phyloP scores from a whole-genome alignment of 1,140 invertebrate species.

The Drosophila sturtevanti region DNA sequence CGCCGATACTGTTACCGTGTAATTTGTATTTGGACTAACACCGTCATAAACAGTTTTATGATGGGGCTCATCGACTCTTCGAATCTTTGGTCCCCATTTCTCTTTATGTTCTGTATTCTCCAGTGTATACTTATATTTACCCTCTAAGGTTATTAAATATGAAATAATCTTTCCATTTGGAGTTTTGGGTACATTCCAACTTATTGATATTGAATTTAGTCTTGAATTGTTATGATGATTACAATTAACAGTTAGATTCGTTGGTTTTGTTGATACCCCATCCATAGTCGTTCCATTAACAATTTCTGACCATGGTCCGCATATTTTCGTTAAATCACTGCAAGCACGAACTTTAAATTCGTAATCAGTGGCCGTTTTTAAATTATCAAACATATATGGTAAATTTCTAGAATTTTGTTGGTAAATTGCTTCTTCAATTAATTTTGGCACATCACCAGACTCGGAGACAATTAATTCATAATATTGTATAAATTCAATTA shows the following conservation, averaged over 20 bases:
- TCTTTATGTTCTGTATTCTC: conserved; percentile 84
- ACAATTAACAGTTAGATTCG: conserved; percentile 85
- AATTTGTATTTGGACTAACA: conserved; percentile 91
- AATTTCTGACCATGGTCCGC: conserved; percentile 89
- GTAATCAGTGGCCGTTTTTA: conserved; percentile 90
- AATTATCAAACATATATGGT: conserved; percentile 89
- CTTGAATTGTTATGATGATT: conserved; percentile 86
- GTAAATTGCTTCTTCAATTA: conserved; percentile 86
- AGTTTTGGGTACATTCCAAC: conserved; percentile 88
- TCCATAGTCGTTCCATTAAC: conserved; percentile 92
- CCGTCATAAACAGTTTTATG: conserved; percentile 71
- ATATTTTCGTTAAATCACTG: conserved; percentile 89
- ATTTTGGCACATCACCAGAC: conserved; percentile 84
- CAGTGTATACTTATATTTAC: conserved; percentile 85
- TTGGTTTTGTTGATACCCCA: conserved; percentile 86
- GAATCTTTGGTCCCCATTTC: conserved; percentile 85
- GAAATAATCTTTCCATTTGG: conserved; percentile 89
- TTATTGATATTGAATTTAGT: conserved; percentile 86
- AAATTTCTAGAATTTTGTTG: conserved; percentile 86
- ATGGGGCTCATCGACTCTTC: conserved; percentile 84
- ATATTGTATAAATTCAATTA: conserved; percentile 89
- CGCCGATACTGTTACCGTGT: conserved; percentile 88
- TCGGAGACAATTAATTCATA: conserved; percentile 87
- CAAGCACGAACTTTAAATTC: conserved; percentile 90
- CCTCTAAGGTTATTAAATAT: conserved; percentile 85